Conservation (phyloP, 2,113 vertebrate species). For the Elephas maximus region DNA sequence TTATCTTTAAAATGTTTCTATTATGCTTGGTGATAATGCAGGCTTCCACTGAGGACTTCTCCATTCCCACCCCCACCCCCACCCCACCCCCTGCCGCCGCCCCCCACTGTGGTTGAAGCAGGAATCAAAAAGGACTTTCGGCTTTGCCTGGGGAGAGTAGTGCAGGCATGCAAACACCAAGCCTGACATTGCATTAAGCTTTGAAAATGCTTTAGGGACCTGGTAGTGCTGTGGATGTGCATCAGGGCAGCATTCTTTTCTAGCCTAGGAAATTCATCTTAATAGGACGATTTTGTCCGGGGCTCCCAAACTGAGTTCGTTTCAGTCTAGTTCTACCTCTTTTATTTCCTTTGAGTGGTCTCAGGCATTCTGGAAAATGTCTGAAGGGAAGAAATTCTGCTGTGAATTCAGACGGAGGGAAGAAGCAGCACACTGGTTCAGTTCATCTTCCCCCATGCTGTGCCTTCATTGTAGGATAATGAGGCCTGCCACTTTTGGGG, state of each 20-base stretch:
- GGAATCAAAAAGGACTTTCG: constrained; percentile 78
- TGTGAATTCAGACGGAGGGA: neutral
- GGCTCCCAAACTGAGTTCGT: neutral
- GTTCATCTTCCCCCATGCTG: neutral
- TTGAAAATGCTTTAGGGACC: constrained; percentile 65
- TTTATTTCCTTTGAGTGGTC: constrained; percentile 10
- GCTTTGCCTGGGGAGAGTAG: constrained; percentile 60
- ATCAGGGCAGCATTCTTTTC: constrained; percentile 61
- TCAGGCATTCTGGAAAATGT: constrained; percentile 21
- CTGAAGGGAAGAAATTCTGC: neutral
- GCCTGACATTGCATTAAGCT: constrained; percentile 48
- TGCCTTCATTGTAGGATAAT: neutral
- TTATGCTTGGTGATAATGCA: constrained; percentile 67
- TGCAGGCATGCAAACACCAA: constrained; percentile 36
- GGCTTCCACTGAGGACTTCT: constrained; percentile 68
- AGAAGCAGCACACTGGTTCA: neutral
- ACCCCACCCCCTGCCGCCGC: too few relatives aligned
- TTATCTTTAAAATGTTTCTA: constrained; percentile 82
- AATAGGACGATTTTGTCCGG: neutral
- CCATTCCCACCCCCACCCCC: neutral
- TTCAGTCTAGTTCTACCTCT: neutral
- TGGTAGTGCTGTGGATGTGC: neutral
- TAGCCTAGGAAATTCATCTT: constrained; percentile 10
- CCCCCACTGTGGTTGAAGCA: constrained; percentile 65
- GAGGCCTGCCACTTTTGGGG: neutral